Evolutionary conservation across 2,888 invertebrate genomes (phyloP), one percentile per base, ranked within the genome.

Genomic region (Pilophorus perplexus): DNA sequence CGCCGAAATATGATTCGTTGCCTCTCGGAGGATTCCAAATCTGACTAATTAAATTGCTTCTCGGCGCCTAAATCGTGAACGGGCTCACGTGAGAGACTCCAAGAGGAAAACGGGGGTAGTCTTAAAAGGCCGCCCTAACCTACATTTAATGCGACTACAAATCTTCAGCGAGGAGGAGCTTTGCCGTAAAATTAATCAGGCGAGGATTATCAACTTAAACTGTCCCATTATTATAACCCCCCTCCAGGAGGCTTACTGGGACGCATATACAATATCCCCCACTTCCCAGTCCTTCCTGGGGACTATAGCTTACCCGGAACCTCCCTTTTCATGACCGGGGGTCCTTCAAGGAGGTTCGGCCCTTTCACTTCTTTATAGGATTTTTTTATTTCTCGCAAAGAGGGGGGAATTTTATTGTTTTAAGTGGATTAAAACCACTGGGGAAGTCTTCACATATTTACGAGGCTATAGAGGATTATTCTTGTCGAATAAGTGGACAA

Each of bases 141-240:
- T 62, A 46, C 62, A 46, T 62, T 62, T 46, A 62, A 62, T 27
- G 44, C 33, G 46, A 28, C 46, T 44, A 62, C 62, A 62, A 62
- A 62, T 62, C 62, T 62, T 62, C 46, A 20, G 48, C 25, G 18
- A 10, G 62, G 33, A 25, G 46, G n/a, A n/a, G 62, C 62, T 62
- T 48, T 48, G 38, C 46, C 22, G 62, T 48, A 33, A 62, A 62
- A 62, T 62, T 62, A 62, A 62, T 62, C 62, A 62, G 62, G 38
- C 33, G 48, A 62, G 62, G 62, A 62, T 62, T 62, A 62, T 44
- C 62, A 62, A 62, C 62, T 62, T 62, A 62, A 62, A 62, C 27
- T 62, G 62, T 62, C 48, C 62, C 62, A 62, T 62, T 46, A 48
- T 62, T 62, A 62, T 62, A 62, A 62, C 44, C 62, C 62, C 52